Base-by-base conservation (phyloP, 2,888 invertebrate genomes). In the Anorthoa munda region DNA sequence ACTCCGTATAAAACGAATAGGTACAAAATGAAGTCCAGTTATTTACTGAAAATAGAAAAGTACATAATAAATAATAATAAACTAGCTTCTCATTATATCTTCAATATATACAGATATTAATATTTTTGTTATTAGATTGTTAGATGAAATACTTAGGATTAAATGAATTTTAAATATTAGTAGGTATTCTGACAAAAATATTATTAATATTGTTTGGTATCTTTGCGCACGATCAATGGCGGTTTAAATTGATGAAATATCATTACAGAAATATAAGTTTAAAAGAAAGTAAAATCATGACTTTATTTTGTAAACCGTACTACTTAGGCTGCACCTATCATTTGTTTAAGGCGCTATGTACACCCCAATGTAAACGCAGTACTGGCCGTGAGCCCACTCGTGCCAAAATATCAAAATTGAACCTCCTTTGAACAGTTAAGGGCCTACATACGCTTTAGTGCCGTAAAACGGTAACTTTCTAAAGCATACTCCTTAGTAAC, bases 21-120 rank as follows among this genome's bases (percentile, higher is more conserved):
- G 69, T 69, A 67, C 66, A 81, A 81, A 78, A 81, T 78, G 81
- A 66, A 81, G 78, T 81, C 81, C 78, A 81, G 77, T 75, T 81
- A 78, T 81, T 81, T 81, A 81, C 81, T 81, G 81, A 81, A 81
- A 81, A 81, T 81, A 81, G 78, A 81, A 81, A 81, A 81, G 46
- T 81, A 81, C 70, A 81, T 63, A 78, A 81, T 81, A 81, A 81
- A 81, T 81, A 78, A 81, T 72, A 78, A 78, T 78, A 75, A 81
- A 78, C 65, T 78, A 79, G 51, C 61, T 75, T 66, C 55, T 45
- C 50, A 63, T 72, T 66, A 66, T 77, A 66, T 69, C 56, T 48
- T 31, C 51, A 70, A 72, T 66, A 68, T 75, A 66, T 72, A 78
- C 67, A 78, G 45, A 66, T 67, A 56, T 67, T 70, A 58, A 51